Base-by-base conservation (phyloP, 2,797 vertebrate species). In the Champsocephalus esox region DNA sequence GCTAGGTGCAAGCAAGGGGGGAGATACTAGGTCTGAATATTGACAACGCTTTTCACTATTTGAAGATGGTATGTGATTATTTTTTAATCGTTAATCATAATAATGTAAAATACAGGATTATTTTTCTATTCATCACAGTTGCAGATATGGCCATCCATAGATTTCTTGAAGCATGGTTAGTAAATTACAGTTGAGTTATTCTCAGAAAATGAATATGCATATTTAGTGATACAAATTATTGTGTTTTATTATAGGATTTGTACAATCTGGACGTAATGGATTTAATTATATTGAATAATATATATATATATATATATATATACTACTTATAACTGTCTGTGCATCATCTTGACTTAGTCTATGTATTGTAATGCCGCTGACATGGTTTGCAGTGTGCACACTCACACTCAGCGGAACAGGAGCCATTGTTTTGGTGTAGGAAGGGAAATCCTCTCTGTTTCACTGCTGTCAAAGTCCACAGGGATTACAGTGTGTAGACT, bases 381-480 rank as follows among this genome's bases (percentile, higher is more conserved):
- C 38, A 55, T 55, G 3, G 48, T 54, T 55, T 12, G 58, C 56
- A 48, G 49, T 7, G 17, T 56, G 45, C 44, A 60, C 49, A 46
- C 70, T 73, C 58, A 70, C 49, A n/a, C 8, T 57, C n/a, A 54
- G 9, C 21, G 21, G 21, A 75, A 71, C 59, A 43, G 64, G 5
- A 55, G 41, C 19, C 65, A 49, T 61, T 64, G 52, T 56, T 38
- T 66, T 51, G 24, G 52, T 64, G 28, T 64, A 32, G 49, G 41
- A 59, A 51, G 63, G 74, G 68, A 75, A 85, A 80, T 74, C 59
- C 67, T 82, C 74, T 73, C 70, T 34, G 28, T 75, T 75, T 68
- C 65, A 73, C 64, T 75, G 79, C 63, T 74, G 71, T 78, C 71
- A 75, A 74, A 72, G 56, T 81, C 81, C 58, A 68, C 69, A 51